A percentile compares a stretch with the other conserved stretches of the same genome.
Conservation (phyloP, 2,888 invertebrate species). For the Torymus auratus region DNA sequence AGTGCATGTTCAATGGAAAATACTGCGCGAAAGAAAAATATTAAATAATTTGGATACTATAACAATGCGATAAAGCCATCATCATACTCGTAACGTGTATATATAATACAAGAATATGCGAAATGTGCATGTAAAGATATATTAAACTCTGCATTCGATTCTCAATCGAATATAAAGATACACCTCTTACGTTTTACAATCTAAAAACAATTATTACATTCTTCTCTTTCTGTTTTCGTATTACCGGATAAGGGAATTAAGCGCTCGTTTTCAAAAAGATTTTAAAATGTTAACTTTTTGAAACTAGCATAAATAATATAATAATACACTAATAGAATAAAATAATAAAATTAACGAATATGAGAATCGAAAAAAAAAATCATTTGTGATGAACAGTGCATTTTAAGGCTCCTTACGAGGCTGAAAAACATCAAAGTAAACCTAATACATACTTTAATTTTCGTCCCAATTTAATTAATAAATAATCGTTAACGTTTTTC, state of each 20-base stretch:
- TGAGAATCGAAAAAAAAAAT: not conserved
- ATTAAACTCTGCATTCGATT: slow-evolving; percentile 65
- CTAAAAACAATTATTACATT: slow-evolving; percentile 36
- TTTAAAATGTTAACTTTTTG: slow-evolving; percentile 25
- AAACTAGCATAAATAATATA: slow-evolving; percentile 43
- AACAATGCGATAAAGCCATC: slow-evolving; percentile 59
- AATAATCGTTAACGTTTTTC: too few species aligned
- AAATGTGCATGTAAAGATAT: slow-evolving; percentile 60
- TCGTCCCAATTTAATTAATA: too few species aligned
- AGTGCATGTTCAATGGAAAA: slow-evolving; percentile 42
- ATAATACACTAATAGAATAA: slow-evolving; percentile 35
- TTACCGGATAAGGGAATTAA: slow-evolving; percentile 20
- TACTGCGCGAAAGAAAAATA: slow-evolving; percentile 45
- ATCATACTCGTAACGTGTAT: slow-evolving; percentile 35
- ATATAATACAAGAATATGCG: slow-evolving; percentile 60
- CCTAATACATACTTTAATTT: not conserved
- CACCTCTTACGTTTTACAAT: slow-evolving; percentile 27
- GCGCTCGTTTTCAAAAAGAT: slow-evolving; percentile 25
- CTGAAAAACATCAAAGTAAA: slow-evolving; percentile 44
- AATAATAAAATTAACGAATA: slow-evolving; percentile 15
- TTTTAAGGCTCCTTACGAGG: not conserved
- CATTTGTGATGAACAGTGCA: not conserved
- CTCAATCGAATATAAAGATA: slow-evolving; percentile 59
- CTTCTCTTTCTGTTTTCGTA: slow-evolving; percentile 24
- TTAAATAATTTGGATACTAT: slow-evolving; percentile 58